A percentile compares a stretch with the other conserved stretches of the same genome.
Evolutionary conservation across 2,797 vertebrate genomes (phyloP).

Genomic region (Bradypodion pumilum): DNA sequence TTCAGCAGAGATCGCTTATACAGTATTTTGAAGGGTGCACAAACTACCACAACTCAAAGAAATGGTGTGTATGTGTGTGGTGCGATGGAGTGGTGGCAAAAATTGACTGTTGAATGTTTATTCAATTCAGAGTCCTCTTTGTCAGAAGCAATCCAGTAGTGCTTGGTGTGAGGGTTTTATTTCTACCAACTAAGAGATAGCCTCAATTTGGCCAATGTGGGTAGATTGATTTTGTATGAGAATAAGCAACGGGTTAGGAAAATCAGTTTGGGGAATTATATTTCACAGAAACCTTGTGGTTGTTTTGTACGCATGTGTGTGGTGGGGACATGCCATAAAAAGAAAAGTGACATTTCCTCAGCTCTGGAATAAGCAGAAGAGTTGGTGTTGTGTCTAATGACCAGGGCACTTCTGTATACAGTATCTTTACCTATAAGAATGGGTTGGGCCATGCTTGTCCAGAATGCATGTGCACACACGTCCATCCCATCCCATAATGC

Average conservation of each 20-base stretch:
- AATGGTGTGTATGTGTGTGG: neutral
- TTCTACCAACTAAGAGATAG: neutral
- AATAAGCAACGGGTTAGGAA: neutral
- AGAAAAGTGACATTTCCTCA: no score
- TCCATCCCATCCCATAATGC: no score
- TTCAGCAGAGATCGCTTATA: neutral
- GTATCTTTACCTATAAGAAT: no score
- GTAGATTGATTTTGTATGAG: neutral
- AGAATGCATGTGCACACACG: no score
- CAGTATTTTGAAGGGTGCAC: neutral
- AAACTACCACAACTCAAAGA: neutral
- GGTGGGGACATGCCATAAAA: no score
- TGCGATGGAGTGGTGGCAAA: no score
- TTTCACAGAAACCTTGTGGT: no score
- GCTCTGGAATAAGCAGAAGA: no score
- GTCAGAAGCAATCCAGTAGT: no score
- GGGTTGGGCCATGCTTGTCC: no score
- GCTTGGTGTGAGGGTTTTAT: neutral
- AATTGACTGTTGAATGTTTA: neutral
- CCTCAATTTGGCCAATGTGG: neutral
- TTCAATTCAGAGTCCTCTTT: neutral
- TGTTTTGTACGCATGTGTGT: no score
- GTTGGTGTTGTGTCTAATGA: neutral
- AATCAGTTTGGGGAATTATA: no score
- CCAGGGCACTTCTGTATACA: neutral